A percentile compares a stretch with the other conserved stretches of the same genome.
These are phyloP conservation scores for Brenthis hecate DNA, from an alignment of 2,888 invertebrate species.

Conservation along the genomic window DNA sequence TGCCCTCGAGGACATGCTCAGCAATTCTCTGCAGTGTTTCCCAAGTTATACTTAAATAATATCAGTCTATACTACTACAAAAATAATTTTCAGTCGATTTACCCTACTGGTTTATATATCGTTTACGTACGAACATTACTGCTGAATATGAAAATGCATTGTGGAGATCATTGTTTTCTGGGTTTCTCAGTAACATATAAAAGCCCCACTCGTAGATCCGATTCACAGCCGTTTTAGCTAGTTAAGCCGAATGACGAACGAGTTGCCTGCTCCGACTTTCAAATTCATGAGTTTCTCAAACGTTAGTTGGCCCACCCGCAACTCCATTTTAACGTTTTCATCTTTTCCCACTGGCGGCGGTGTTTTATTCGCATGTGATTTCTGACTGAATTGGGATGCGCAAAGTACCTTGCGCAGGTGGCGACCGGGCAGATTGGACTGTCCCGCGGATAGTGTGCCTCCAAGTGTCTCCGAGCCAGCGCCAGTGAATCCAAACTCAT, in stretches of 20 bases:
- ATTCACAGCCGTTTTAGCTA: constrained; percentile 48
- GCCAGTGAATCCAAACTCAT: constrained; percentile 85
- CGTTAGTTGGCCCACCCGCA: constrained; percentile 77
- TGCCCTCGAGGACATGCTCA: constrained; percentile 4
- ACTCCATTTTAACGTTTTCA: constrained; percentile 91
- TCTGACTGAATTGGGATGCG: constrained; percentile 92
- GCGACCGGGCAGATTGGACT: constrained; percentile 91
- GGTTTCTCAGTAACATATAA: constrained; percentile 43
- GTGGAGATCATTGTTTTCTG: constrained; percentile 67
- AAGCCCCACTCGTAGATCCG: constrained; percentile 47
- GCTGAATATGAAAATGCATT: constrained; percentile 70
- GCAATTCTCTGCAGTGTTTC: constrained; percentile 40
- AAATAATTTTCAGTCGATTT: constrained; percentile 82
- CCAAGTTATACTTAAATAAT: constrained; percentile 64
- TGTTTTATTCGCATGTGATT: constrained; percentile 94
- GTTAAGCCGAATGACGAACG: constrained; percentile 33
- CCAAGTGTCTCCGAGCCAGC: constrained; percentile 88
- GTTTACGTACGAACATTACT: constrained; percentile 52
- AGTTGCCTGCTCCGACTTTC: constrained; percentile 35
- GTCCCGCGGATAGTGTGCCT: constrained; percentile 92
- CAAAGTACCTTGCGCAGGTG: constrained; percentile 88
- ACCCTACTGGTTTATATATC: constrained; percentile 70
- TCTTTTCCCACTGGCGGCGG: constrained; percentile 90
- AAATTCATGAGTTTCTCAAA: constrained; percentile 8
- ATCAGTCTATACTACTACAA: constrained; percentile 82